A percentile compares a stretch with the other conserved stretches of the same genome.
Evolutionary conservation across 2,797 vertebrate genomes (phyloP).

Genomic region (Streptopelia turtur): DNA sequence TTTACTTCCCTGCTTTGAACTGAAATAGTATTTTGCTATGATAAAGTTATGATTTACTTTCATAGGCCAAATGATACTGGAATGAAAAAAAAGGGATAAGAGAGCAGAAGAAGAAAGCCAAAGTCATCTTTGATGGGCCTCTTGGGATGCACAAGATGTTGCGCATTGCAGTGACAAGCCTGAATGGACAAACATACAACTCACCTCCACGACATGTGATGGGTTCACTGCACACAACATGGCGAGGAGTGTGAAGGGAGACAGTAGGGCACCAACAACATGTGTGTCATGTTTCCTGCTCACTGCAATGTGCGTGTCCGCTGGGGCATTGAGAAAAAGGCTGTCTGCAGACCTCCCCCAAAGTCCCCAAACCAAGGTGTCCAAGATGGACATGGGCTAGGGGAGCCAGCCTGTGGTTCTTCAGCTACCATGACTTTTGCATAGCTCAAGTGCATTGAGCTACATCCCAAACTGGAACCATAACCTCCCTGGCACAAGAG

Average conservation of each 20-base stretch:
- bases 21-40: neutral
- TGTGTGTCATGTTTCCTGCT: fast-evolving
- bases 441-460: neutral
- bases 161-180: neutral
- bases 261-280: neutral
- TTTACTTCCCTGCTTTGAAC: neutral
- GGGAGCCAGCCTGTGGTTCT: neutral
- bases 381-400: neutral
- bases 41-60: neutral
- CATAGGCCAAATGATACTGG: neutral
- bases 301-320: fast-evolving
- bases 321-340: neutral
- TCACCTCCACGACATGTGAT: fast-evolving
- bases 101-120: neutral
- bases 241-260: neutral
- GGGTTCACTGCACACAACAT: neutral
- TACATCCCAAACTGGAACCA: neutral
- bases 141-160: neutral
- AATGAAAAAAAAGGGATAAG: neutral
- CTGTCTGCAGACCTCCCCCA: neutral
- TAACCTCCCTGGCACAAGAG: neutral
- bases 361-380: neutral
- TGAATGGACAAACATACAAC: neutral
- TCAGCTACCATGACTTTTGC: neutral
- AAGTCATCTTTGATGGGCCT: neutral